Percentiles rank a stretch among this genome's conserved stretches.
phyloP scores from a whole-genome alignment of 2,797 vertebrate genomes.

The Adrianichthys oophorus region DNA sequence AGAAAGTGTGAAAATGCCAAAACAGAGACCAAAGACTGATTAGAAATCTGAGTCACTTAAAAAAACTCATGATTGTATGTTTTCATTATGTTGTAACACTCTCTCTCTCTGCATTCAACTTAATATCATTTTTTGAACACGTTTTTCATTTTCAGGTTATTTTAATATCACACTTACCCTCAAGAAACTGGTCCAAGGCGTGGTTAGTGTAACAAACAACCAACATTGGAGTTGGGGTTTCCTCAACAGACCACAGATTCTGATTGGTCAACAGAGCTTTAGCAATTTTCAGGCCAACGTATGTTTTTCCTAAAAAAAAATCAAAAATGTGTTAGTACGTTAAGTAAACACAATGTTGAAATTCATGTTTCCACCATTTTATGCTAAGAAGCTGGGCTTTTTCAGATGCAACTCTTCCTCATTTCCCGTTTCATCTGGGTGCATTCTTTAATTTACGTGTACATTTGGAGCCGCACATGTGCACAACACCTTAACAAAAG shows the following conservation, averaged over 20 bases:
- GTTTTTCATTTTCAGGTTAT: no score
- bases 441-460: not conserved
- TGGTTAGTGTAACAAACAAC: constrained; percentile 97
- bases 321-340: not conserved
- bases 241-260: constrained; percentile 54
- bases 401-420: not conserved
- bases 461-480: not conserved
- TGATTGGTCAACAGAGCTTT: constrained; percentile 84
- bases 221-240: constrained; percentile 76
- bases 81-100: no score
- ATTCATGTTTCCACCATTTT: not conserved
- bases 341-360: not conserved
- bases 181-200: constrained; percentile 97
- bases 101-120: no score
- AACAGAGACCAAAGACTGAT: no score
- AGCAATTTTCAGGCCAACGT: constrained; percentile 91
- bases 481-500: not conserved
- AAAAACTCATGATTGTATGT: no score
- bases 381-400: not conserved
- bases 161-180: constrained; percentile 77
- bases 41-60: no score
- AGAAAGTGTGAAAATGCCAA: no score
- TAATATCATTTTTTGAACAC: no score
- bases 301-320: constrained; percentile 86
- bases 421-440: not conserved